Evolutionary conservation across 2,797 vertebrate genomes (phyloP), one percentile per base, ranked within the genome.

Genomic region (Bradypodion pumilum): DNA sequence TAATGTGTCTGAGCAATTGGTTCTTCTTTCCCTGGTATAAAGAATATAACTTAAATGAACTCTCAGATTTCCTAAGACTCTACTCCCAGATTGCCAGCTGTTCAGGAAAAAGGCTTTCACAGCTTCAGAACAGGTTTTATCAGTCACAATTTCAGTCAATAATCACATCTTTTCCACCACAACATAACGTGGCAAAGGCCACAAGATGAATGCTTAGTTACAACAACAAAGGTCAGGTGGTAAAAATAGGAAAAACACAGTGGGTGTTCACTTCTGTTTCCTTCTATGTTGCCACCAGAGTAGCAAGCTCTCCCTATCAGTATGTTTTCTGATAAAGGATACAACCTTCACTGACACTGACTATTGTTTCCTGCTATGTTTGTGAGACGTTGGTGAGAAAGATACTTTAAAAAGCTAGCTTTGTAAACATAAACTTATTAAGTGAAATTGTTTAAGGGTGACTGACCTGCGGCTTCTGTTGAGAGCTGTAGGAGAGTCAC

Each of bases 61-160:
- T 84, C 44, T 91, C 92, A 93, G 87, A 49, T 89, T 90, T 93
- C 89, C 82, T 91, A 25, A 2, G 90, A 93, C 90, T 89, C 87
- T 88, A 91, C 90, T 91, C 52, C 12, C 91, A 89, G 90, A 91
- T 89, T 72, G 80, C 94, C 94, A 95, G 95, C 95, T 95, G 94
- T 92, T 96, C 89, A 95, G 93, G 93, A 84, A 92, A 93, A 90
- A 83, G 90, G 78, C 85, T 94, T 95, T 95, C 87, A 89, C 88
- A 93, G 93, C 83, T 87, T 89, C 92, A 92, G 92, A 94, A 94
- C 77, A 91, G 87, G 91, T 92, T 95, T 95, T 94, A 89, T 91
- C 88, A 93, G 94, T 93, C 94, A 94, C 94, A 92, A 91, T 94
- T 96, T 94, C 93, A 94, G 94, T 92, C 90, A 94, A 89, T 82